These are phyloP conservation scores for Morpho deidamia DNA, from an alignment of 2,888 invertebrate species.

Conservation along the genomic window DNA sequence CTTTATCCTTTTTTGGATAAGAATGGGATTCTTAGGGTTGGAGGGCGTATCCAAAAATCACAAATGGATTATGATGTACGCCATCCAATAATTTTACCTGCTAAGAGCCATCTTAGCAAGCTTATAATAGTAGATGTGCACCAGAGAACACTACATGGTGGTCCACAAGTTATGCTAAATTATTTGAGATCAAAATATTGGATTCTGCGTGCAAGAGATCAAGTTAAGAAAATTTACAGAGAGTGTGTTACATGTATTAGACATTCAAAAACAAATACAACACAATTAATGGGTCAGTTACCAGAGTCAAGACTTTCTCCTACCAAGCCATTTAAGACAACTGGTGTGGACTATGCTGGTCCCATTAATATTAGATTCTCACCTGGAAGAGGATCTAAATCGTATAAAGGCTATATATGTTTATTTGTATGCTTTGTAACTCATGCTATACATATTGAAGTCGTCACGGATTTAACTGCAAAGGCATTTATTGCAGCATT, in stretches of 20 bases:
- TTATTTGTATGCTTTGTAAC: no score
- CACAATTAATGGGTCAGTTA: constrained; percentile 23
- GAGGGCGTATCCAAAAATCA: constrained; percentile 26
- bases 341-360: constrained; percentile 28
- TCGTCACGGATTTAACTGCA: constrained; percentile 26
- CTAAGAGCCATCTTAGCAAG: constrained; percentile 14
- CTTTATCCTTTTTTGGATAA: constrained; percentile 24
- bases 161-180: constrained; percentile 25
- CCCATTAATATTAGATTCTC: constrained; percentile 24
- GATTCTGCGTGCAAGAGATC: constrained; percentile 20
- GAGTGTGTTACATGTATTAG: constrained; percentile 20
- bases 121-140: constrained; percentile 24
- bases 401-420: constrained; percentile 26
- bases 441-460: constrained; percentile 25
- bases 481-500: constrained; percentile 27
- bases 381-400: constrained; percentile 22
- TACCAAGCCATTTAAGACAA: constrained; percentile 20
- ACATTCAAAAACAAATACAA: constrained; percentile 5
- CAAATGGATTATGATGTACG: constrained; percentile 13
- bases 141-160: constrained; percentile 27
- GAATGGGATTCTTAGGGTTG: constrained; percentile 23
- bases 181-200: constrained; percentile 25
- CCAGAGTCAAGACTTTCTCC: constrained; percentile 26
- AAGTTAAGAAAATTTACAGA: constrained; percentile 10
- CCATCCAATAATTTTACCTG: constrained; percentile 29